phyloP scores from a whole-genome alignment of 2,888 invertebrate genomes.

The Dilophus febrilis region DNA sequence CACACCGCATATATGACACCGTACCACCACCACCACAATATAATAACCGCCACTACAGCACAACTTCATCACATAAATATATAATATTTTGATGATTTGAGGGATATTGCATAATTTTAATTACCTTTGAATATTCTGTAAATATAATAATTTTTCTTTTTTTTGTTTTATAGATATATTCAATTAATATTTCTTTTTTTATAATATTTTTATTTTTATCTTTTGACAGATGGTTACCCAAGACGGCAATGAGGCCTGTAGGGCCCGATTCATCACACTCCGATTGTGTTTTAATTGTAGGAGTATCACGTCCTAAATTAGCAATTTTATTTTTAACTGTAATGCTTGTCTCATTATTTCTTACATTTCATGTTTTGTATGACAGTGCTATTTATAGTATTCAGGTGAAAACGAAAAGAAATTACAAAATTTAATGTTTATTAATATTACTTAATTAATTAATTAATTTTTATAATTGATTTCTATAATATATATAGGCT shows the following conservation, averaged over 20 bases:
- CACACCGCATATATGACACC: too few species aligned
- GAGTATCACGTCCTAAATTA: slow-evolving; percentile 69
- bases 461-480: slow-evolving; percentile 7
- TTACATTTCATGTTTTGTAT: slow-evolving; percentile 71
- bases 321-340: slow-evolving; percentile 60
- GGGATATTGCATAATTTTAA: too few species aligned
- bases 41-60: too few species aligned
- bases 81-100: too few species aligned
- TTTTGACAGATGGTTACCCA: slow-evolving; percentile 56
- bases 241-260: slow-evolving; percentile 63
- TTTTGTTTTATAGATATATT: too few species aligned
- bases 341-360: slow-evolving; percentile 62
- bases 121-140: slow-evolving; percentile 31
- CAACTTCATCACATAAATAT: too few species aligned
- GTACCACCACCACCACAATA: too few species aligned
- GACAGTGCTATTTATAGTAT: slow-evolving; percentile 71
- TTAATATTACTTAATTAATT: slow-evolving; percentile 1
- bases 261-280: slow-evolving; percentile 58
- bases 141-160: slow-evolving; percentile 14
- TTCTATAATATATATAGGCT: slow-evolving; percentile 22
- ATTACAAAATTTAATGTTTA: too few species aligned
- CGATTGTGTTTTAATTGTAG: slow-evolving; percentile 69
- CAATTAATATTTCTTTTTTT: too few species aligned
- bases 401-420: slow-evolving; percentile 36
- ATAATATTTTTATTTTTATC: too few species aligned